Percentiles rank a stretch among this genome's conserved stretches.
These are phyloP conservation scores for Phataginus tricuspis DNA, from an alignment of 2,797 vertebrate genomes.

Conservation along the genomic window DNA sequence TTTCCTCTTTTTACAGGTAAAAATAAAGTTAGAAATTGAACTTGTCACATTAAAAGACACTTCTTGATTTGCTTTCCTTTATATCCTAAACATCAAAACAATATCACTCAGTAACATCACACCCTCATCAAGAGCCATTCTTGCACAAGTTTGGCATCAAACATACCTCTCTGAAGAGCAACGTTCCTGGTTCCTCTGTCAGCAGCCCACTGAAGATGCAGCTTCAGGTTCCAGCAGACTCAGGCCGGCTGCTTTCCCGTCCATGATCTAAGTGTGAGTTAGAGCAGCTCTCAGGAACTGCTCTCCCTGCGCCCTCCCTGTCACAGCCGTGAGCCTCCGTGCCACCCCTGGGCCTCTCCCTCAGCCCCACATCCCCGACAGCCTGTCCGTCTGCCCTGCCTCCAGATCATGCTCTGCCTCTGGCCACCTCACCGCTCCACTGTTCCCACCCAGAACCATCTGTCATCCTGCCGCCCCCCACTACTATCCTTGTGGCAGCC, in stretches of 20 bases:
- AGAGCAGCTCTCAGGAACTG: no score
- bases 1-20: not conserved
- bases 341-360: no score
- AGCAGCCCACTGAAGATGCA: not conserved
- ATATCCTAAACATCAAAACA: not conserved
- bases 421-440: not conserved
- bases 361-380: not conserved
- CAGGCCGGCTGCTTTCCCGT: not conserved
- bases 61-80: not conserved
- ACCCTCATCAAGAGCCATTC: not conserved
- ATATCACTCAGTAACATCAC: not conserved
- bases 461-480: not conserved
- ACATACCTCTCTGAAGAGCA: not conserved
- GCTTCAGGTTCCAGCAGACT: not conserved
- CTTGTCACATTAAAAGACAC: not conserved
- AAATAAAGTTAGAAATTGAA: not conserved
- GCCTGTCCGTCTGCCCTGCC: not conserved
- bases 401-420: accelerated
- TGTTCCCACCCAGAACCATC: no score
- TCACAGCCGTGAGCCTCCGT: not conserved
- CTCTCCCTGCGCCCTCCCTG: not conserved
- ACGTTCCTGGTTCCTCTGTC: accelerated
- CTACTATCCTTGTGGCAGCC: not conserved
- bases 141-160: not conserved
- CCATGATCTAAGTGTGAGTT: accelerated